Evolutionary conservation across 1,140 invertebrate genomes (phyloP), one percentile per base, ranked within the genome.

Genomic region (Camponotus vicinus): DNA sequence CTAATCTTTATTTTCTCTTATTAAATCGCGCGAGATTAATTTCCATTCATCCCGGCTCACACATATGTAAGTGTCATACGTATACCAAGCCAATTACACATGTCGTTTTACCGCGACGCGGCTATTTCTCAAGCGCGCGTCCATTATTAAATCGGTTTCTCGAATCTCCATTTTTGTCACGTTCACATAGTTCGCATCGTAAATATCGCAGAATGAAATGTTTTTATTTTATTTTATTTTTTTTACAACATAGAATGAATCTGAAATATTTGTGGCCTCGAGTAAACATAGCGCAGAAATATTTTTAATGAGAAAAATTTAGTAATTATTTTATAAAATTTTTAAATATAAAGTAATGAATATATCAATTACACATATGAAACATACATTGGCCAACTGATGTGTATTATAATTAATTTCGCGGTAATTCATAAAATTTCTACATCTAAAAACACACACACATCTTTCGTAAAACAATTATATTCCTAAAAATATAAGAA

Each of bases 11-110:
- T 40, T 70, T 89, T 61, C 18, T 59, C 27, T 40, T 89, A 52
- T 89, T 89, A 71, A 49, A 42, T 45, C 15, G 32, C 15, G 21
- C 42, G 45, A 89, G 86, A 89, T 89, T 83, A 86, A 88, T 83
- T 89, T 63, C 52, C 85, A 89, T 89, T 89, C 88, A 86, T 89
- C 49, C 77, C 52, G 63, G 3, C 88, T 45, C 42, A 45, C 42
- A 45, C 42, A 45, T 8, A 8, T 8, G 7, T 8, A 45, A 8
- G 45, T 18, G 8, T 1, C 70, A 70, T 57, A 21, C 11, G 40
- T 66, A 34, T 70, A 85, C 61, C 61, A 76, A 89, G 76, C 80
- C 76, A 86, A 70, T 89, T 80, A 61, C 45, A 57, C 21, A 79
- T 76, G 61, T 78, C 66, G 52, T 61, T 40, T 21, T 55, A 49